These are phyloP conservation scores for Baronia brevicornis DNA, from an alignment of 2,888 invertebrate species.

Conservation along the genomic window DNA sequence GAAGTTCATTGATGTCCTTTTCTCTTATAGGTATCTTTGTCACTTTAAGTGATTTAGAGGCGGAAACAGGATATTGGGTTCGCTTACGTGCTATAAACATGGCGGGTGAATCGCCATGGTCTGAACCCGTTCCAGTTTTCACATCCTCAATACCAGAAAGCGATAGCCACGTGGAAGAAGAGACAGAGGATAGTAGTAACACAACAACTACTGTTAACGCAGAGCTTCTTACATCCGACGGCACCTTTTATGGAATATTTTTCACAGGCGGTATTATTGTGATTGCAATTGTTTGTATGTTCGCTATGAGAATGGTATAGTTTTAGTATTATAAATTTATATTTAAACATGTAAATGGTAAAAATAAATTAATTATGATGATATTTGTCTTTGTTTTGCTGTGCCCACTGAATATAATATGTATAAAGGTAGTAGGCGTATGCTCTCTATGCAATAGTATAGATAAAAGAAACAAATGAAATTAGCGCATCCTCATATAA, in stretches of 20 bases:
- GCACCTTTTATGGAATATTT: constrained; percentile 48
- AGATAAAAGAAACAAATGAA: no score
- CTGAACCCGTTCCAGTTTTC: constrained; percentile 25
- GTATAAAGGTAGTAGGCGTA: no score
- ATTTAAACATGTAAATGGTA: not conserved
- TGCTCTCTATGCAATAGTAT: no score
- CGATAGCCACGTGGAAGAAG: constrained; percentile 14
- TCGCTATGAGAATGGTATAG: constrained; percentile 40
- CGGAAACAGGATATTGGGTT: constrained; percentile 42
- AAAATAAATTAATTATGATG: constrained; percentile 5
- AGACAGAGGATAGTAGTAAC: constrained; percentile 13
- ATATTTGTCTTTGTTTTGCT: no score
- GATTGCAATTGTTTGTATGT: constrained; percentile 39
- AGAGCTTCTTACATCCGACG: constrained; percentile 16
- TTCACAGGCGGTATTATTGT: constrained; percentile 46
- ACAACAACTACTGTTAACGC: constrained; percentile 17
- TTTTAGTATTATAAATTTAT: not conserved
- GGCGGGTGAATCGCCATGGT: constrained; percentile 46
- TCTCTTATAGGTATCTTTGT: constrained; percentile 28
- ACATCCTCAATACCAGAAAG: constrained; percentile 24
- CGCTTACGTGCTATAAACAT: constrained; percentile 40
- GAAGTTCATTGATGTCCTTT: not conserved
- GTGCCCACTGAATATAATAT: no score
- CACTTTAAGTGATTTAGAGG: constrained; percentile 29
- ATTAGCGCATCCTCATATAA: no score